These are phyloP conservation scores for Anomalospiza imberbis DNA, from an alignment of 2,797 vertebrate genomes.

Conservation along the genomic window DNA sequence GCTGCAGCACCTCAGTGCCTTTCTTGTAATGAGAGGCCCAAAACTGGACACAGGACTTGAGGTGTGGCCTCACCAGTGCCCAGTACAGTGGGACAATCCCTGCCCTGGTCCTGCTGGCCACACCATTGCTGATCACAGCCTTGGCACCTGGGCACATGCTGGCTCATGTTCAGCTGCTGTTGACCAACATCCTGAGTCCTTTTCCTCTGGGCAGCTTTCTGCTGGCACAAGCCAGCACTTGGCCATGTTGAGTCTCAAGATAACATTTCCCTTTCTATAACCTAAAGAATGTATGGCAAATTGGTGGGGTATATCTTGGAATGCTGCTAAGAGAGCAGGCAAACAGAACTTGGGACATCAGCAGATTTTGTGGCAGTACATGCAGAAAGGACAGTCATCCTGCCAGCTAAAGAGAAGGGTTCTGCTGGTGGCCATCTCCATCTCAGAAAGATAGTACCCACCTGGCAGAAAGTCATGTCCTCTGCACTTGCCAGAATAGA, in stretches of 20 bases:
- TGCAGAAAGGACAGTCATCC: too few relatives aligned
- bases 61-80: background rate
- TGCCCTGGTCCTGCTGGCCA: background rate
- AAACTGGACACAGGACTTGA: fast-evolving
- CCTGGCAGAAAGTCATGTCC: background rate
- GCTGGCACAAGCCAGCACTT: fast-evolving
- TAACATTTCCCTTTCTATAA: background rate
- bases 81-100: background rate
- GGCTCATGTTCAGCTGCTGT: background rate
- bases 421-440: background rate
- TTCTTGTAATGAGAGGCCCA: background rate
- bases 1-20: background rate
- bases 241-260: background rate
- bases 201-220: background rate
- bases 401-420: background rate
- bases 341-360: background rate
- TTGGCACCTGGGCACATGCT: background rate
- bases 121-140: background rate
- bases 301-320: background rate
- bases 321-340: background rate
- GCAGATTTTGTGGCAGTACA: background rate
- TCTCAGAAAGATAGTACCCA: background rate
- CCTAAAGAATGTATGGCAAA: background rate
- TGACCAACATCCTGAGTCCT: background rate
- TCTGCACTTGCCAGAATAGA: background rate